These are phyloP conservation scores for Apis dorsata DNA, from an alignment of 1,140 invertebrate genomes.

Conservation along the genomic window DNA sequence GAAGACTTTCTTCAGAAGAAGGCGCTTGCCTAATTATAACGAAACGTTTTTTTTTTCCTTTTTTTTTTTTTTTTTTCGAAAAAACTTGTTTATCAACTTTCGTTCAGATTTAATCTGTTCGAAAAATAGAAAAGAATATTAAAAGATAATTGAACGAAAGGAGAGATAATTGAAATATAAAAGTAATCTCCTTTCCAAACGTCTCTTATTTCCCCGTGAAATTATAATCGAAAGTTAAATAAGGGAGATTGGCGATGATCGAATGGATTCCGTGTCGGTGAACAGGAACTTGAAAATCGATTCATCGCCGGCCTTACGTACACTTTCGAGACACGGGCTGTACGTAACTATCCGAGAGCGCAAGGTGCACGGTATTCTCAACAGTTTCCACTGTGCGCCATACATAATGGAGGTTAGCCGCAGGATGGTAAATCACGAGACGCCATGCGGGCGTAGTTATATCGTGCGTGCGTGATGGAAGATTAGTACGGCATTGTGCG, in stretches of 20 bases:
- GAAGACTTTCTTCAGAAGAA: no score
- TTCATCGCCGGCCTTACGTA: conserved; percentile 8
- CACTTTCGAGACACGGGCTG: conserved; percentile 55
- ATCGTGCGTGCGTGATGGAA: conserved; percentile 79
- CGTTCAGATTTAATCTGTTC: no score
- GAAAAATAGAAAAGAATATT: no score
- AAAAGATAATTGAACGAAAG: neutral
- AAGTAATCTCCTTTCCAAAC: neutral
- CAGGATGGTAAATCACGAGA: conserved; percentile 79
- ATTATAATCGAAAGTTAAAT: conserved; percentile 31
- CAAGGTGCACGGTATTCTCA: conserved; percentile 77
- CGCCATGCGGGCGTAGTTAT: conserved; percentile 80
- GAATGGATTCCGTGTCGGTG: conserved; percentile 32
- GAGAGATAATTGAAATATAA: neutral
- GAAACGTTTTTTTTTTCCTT: no score
- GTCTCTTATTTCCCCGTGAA: neutral
- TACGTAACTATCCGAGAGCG: conserved; percentile 67
- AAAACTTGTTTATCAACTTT: no score
- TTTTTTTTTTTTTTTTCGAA: no score
- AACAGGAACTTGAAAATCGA: conserved; percentile 50
- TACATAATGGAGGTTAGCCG: conserved; percentile 80
- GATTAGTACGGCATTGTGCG: conserved; percentile 79
- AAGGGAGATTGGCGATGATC: conserved; percentile 27
- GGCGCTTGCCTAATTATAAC: no score
- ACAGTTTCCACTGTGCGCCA: conserved; percentile 77